phyloP scores from a whole-genome alignment of 2,113 vertebrate genomes.

The Callithrix jacchus region DNA sequence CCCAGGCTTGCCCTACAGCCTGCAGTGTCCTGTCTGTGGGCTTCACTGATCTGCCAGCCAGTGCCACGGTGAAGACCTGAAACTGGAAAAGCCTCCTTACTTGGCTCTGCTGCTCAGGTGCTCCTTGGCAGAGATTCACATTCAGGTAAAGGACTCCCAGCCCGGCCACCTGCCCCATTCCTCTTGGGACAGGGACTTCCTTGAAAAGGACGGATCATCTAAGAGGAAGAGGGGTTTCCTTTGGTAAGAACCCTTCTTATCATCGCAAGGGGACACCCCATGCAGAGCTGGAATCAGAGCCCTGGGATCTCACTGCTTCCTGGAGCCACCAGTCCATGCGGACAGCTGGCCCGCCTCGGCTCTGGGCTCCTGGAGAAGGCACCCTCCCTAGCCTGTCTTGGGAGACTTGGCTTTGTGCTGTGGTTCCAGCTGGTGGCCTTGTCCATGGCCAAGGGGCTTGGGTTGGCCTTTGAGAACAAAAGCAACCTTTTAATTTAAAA shows the following conservation, averaged over 20 bases:
- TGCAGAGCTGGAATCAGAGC: conserved; percentile 20
- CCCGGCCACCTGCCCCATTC: background rate
- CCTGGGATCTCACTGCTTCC: background rate
- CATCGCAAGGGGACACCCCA: conserved; percentile 61
- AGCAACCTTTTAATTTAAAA: background rate
- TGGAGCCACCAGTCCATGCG: background rate
- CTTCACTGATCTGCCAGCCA: no score
- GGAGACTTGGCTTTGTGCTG: conserved; percentile 33
- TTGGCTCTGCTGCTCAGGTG: rapidly evolving
- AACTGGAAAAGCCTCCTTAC: background rate
- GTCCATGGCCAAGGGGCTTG: rapidly evolving
- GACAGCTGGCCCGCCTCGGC: conserved; percentile 60
- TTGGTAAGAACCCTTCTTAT: conserved; percentile 51
- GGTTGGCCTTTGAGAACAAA: background rate
- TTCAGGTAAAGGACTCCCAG: background rate
- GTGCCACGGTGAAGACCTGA: rapidly evolving
- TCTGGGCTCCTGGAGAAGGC: background rate
- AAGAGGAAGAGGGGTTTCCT: conserved; percentile 26
- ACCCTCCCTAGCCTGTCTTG: background rate
- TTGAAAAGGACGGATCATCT: conserved; percentile 21
- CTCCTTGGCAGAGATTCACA: background rate
- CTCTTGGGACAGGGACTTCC: background rate
- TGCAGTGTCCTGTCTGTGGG: background rate
- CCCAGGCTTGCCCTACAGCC: no score
- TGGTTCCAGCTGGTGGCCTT: background rate